Evolutionary conservation across 2,797 vertebrate genomes (phyloP).

Genomic region (Momotus momota): DNA sequence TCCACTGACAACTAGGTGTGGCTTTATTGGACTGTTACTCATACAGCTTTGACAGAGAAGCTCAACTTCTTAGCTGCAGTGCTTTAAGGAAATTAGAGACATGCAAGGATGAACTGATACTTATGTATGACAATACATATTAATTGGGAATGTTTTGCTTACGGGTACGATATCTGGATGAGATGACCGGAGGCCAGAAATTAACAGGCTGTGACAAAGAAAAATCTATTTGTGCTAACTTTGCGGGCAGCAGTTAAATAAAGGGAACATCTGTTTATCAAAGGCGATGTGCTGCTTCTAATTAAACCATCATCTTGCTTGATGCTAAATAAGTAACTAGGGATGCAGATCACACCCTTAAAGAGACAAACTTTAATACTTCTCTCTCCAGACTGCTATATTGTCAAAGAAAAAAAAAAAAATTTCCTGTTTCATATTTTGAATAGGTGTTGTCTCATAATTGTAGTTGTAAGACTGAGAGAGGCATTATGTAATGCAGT

Average conservation of each 20-base stretch:
- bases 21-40: conserved; percentile 71
- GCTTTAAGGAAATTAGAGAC: conserved; percentile 42
- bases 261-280: conserved; percentile 77
- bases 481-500: conserved; percentile 76
- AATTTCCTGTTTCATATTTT: conserved; percentile 78
- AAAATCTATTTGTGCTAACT: conserved; percentile 25
- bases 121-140: conserved; percentile 40
- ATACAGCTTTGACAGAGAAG: conserved; percentile 64
- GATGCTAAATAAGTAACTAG: conserved; percentile 75
- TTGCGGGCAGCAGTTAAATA: conserved; percentile 67
- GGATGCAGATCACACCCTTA: conserved; percentile 71
- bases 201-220: conserved; percentile 62
- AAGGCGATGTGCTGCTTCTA: conserved; percentile 73
- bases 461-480: conserved; percentile 69
- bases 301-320: conserved; percentile 77
- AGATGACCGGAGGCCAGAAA: conserved; percentile 68
- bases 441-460: conserved; percentile 81
- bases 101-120: not conserved
- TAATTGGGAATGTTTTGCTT: conserved; percentile 58
- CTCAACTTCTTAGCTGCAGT: conserved; percentile 43
- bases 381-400: conserved; percentile 46
- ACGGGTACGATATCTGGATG: conserved; percentile 63
- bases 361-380: conserved; percentile 43
- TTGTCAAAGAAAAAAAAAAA: conserved; percentile 55
- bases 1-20: conserved; percentile 73